Evolutionary conservation across 2,113 vertebrate genomes (phyloP), one percentile per base, ranked within the genome.

Genomic region (Lasiurus borealis): DNA sequence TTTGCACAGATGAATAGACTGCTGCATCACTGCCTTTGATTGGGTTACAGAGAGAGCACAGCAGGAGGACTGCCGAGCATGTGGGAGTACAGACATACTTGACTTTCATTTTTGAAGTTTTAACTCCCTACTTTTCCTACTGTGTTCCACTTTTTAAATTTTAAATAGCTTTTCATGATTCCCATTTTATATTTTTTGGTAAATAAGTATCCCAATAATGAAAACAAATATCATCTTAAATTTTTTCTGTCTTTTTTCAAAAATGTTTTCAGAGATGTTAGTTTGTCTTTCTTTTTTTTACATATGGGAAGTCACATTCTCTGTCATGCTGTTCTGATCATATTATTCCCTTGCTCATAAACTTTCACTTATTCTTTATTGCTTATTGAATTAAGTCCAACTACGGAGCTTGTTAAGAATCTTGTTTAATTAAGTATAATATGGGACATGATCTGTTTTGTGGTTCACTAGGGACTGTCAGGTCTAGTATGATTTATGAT

Each of bases 331-430:
- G 0, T 73, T 90, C 71, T 75, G 40, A 87, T 89, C 16, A 6
- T 80, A 81, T 86, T 92, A 75, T 64, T 96, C n/a, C 50, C 31
- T 91, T 95, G 84, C 29, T 93, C 80, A 78, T 91, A 89, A 83
- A 94, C 68, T 83, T 94, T 77, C 68, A 94, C 73, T 93, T 87
- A 23, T 82, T 78, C 75, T 93, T 95, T 95, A 91, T 91, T 96
- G 62, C 69, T 85, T 91, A 86, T 59, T 95, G 90, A 89, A 89
- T 95, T 93, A 95, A 94, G 83, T 40, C 8, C 31, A 86, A 31
- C 75, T 85, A 95, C 52, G 19, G 52, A 72, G 16, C 54, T 86
- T 92, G 27, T 95, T 96, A 93, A 85, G 40, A 85, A 86, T 93
- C 36, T 29, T 95, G 29, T 93, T 93, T 85, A 91, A 96, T 96